Evolutionary conservation across 2,797 vertebrate genomes (phyloP), one percentile per base, ranked within the genome.

Genomic region (Limnodromus scolopaceus): DNA sequence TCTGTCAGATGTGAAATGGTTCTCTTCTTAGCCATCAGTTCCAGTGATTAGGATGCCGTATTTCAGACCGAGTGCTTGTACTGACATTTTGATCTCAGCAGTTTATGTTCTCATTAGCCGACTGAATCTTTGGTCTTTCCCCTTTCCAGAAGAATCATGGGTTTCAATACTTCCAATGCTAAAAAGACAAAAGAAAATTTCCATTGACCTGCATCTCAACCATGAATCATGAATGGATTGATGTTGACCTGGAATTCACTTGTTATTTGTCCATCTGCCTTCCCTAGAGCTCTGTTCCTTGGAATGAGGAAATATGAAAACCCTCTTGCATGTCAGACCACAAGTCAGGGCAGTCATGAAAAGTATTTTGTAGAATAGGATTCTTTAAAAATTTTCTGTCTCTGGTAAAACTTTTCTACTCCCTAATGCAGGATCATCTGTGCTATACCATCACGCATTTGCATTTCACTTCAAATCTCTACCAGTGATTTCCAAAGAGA

Each of bases 1-100:
- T 96, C 76, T 85, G 77, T 97, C 92, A 95, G 82, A 96, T 95
- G 76, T 87, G 89, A 95, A 93, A 86, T 66, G 34, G 10, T 87
- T 96, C 87, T 93, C 53, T 94, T 94, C 93, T 84, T 90, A 69
- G 89, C 89, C 65, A 92, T 95, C 94, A 92, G 75, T 72, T 87
- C 79, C 79, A 92, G 80, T 90, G 96, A 98, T 97, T 97, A 97
- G 83, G 84, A 95, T 45, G 77, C 88, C 3, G 8, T 85, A 92
- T 87, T 90, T 97, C 92, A 93, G 91, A 92, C 32, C 45, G 81
- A 89, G 84, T 82, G 58, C 58, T 92, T 91, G 86, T 41, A 78
- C 58, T 81, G 81, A 85, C 83, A 87, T 88, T 93, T 96, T 81
- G 80, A 92, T 97, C 84, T 97, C 70, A 68, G 74, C 77, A 63